phyloP scores from a whole-genome alignment of 2,797 vertebrate genomes.

The Acanthiza pusilla region DNA sequence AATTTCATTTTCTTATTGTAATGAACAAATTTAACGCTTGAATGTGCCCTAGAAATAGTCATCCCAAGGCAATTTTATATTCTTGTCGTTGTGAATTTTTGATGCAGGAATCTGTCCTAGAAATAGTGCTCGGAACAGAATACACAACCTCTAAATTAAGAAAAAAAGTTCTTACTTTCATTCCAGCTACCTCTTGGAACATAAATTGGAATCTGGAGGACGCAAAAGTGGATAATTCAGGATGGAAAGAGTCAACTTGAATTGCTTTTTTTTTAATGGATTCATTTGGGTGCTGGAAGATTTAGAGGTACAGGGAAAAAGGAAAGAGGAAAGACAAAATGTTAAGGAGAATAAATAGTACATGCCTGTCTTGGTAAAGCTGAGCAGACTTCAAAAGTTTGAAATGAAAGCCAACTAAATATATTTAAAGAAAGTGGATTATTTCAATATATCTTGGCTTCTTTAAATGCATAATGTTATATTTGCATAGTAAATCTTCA shows the following conservation, averaged over 20 bases:
- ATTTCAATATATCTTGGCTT: neutral
- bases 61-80: slow-evolving; percentile 58
- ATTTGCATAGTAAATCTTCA: neutral
- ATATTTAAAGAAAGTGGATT: neutral
- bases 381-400: neutral
- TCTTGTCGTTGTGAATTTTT: slow-evolving; percentile 44
- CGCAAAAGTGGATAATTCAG: neutral
- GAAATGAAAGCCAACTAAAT: neutral
- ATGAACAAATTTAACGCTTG: slow-evolving; percentile 62
- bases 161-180: slow-evolving; percentile 15
- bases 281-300: neutral
- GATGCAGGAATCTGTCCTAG: slow-evolving; percentile 36
- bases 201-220: slow-evolving; percentile 15
- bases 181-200: slow-evolving; percentile 9
- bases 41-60: slow-evolving; percentile 46
- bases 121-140: slow-evolving; percentile 38
- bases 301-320: neutral
- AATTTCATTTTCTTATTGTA: slow-evolving; percentile 61
- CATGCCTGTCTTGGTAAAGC: neutral
- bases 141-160: slow-evolving; percentile 16
- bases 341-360: neutral
- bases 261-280: neutral
- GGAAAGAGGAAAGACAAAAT: neutral
- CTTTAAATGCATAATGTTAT: neutral
- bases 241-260: neutral